A percentile compares a stretch with the other conserved stretches of the same genome.
These are phyloP conservation scores for Diplogasteroides magnus DNA, from an alignment of 1,140 invertebrate genomes.

Conservation along the genomic window DNA sequence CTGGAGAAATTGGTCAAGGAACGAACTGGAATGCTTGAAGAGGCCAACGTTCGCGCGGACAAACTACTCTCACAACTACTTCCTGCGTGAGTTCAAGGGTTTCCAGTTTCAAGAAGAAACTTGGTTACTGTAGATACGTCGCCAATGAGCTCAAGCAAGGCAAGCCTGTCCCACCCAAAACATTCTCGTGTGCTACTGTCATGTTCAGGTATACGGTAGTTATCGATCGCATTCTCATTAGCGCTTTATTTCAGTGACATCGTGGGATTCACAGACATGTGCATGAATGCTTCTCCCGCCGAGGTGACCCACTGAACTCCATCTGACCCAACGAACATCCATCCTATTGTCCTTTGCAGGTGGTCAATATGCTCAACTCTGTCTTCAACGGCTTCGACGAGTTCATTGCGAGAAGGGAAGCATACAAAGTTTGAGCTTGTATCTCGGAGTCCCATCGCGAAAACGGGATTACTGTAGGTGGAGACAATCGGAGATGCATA, in stretches of 20 bases:
- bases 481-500: constrained; percentile 95
- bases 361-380: constrained; percentile 54
- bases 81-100: constrained; percentile 20
- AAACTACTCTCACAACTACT: constrained; percentile 33
- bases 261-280: constrained; percentile 70
- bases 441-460: not conserved
- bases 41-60: constrained; percentile 32
- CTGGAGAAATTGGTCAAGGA: constrained; percentile 86
- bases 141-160: constrained; percentile 34
- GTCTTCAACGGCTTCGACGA: constrained; percentile 55
- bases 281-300: constrained; percentile 35
- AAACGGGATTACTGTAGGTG: constrained; percentile 63
- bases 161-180: constrained; percentile 34
- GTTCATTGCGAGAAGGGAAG: constrained; percentile 47
- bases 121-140: constrained; percentile 23
- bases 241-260: constrained; percentile 72
- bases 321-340: too few species aligned
- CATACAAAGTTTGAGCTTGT: constrained; percentile 47
- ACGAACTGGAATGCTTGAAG: constrained; percentile 65
- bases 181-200: constrained; percentile 32
- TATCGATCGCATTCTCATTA: not conserved
- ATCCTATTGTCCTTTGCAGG: constrained; percentile 38
- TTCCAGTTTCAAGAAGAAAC: not conserved
- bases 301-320: too few species aligned
- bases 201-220: constrained; percentile 29